Evolutionary conservation across 2,888 invertebrate genomes (phyloP).

Genomic region (Cynaeus angustus): DNA sequence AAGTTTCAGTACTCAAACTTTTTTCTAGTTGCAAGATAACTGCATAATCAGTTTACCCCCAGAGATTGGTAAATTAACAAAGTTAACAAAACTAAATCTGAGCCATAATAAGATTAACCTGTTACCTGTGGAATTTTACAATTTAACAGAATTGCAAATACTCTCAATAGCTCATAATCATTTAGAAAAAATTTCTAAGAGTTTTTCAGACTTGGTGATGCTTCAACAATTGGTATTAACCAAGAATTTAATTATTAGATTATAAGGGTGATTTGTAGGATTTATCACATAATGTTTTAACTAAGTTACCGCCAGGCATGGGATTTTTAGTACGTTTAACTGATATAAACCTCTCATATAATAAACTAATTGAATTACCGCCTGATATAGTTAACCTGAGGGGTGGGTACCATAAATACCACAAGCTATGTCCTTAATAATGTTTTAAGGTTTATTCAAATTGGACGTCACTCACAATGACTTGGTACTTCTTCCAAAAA

Average conservation of each 20-base stretch:
- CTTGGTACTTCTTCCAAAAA: slow-evolving; percentile 77
- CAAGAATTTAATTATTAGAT: background rate
- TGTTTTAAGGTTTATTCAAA: slow-evolving; percentile 78
- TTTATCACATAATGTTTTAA: slow-evolving; percentile 84
- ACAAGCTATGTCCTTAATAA: background rate
- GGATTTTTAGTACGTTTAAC: slow-evolving; percentile 87
- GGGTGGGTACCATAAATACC: slow-evolving; percentile 76
- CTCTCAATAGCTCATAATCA: slow-evolving; percentile 85
- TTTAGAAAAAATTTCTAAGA: slow-evolving; percentile 79
- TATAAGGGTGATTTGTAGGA: slow-evolving; percentile 74
- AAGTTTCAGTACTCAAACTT: background rate
- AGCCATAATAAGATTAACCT: slow-evolving; percentile 80
- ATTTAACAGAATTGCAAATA: slow-evolving; percentile 80
- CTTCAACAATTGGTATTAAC: slow-evolving; percentile 80
- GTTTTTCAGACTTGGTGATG: slow-evolving; percentile 86
- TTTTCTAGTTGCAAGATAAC: slow-evolving; percentile 87
- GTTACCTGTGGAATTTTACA: slow-evolving; percentile 80
- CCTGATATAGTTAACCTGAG: slow-evolving; percentile 87
- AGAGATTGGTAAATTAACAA: slow-evolving; percentile 82
- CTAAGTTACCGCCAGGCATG: slow-evolving; percentile 84
- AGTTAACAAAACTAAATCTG: slow-evolving; percentile 79
- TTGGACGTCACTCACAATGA: slow-evolving; percentile 84
- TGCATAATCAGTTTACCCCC: slow-evolving; percentile 81
- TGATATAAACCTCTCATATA: slow-evolving; percentile 83
- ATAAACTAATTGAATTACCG: slow-evolving; percentile 83